phyloP scores from a whole-genome alignment of 2,113 vertebrate genomes.

The Pseudolaguvia tuberculata region DNA sequence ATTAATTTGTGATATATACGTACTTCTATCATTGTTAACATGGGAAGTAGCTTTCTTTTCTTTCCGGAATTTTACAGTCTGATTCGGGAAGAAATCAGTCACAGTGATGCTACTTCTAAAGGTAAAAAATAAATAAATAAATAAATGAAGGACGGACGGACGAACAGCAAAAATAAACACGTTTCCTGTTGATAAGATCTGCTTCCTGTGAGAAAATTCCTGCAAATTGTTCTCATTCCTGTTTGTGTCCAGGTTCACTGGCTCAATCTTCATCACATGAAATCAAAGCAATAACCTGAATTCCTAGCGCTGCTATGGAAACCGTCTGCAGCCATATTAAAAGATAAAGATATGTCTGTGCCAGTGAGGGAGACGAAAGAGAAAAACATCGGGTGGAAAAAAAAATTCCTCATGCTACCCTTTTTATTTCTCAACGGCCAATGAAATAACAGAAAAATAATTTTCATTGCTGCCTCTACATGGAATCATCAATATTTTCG shows the following conservation, averaged over 20 bases:
- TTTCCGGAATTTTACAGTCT: neutral
- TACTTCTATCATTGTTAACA: too few species aligned
- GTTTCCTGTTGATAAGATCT: neutral
- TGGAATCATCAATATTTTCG: too few species aligned
- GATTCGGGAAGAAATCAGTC: neutral
- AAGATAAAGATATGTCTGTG: neutral
- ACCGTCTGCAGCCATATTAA: slow-evolving; percentile 3
- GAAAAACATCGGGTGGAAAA: neutral
- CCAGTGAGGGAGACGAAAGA: neutral
- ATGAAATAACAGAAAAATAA: neutral
- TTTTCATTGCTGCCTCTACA: neutral
- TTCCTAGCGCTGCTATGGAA: slow-evolving; percentile 8
- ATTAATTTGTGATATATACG: too few species aligned
- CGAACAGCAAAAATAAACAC: neutral
- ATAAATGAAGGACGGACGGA: too few species aligned
- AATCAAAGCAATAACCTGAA: slow-evolving; percentile 19
- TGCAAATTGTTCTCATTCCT: neutral
- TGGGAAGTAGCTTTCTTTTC: too few species aligned
- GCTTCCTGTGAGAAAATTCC: neutral
- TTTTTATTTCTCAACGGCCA: neutral
- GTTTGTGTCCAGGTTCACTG: neutral
- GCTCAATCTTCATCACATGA: neutral
- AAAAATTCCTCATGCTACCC: neutral
- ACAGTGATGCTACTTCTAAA: neutral
- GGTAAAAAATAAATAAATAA: too few species aligned